These are phyloP conservation scores for Strix aluco DNA, from an alignment of 2,113 vertebrate species.

Conservation along the genomic window DNA sequence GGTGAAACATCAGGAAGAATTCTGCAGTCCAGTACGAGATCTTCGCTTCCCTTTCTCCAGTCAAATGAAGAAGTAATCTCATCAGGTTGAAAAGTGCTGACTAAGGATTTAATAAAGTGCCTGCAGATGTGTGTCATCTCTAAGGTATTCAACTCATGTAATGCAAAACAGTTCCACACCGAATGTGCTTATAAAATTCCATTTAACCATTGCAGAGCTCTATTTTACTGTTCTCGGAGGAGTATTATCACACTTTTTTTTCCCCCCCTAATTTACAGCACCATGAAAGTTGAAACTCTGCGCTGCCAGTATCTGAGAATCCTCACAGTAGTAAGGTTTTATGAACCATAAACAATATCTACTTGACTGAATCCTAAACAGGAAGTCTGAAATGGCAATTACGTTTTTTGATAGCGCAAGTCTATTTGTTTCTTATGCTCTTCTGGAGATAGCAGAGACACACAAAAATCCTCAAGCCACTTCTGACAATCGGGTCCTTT, in stretches of 20 bases:
- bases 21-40: conserved; percentile 79
- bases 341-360: conserved; percentile 79
- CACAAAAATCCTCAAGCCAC: neutral
- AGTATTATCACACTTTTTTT: conserved; percentile 65
- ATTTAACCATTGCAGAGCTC: conserved; percentile 81
- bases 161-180: conserved; percentile 88
- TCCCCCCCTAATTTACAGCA: conserved; percentile 71
- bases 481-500: conserved; percentile 9
- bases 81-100: conserved; percentile 91
- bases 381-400: conserved; percentile 64
- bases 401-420: neutral
- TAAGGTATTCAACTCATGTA: conserved; percentile 93
- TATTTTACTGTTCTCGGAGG: conserved; percentile 75
- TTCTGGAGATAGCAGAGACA: conserved; percentile 3
- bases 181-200: conserved; percentile 82
- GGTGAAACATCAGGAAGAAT: conserved; percentile 84
- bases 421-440: conserved; percentile 35
- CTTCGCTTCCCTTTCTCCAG: conserved; percentile 84
- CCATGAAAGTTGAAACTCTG: conserved; percentile 73
- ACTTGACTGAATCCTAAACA: conserved; percentile 73
- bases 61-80: conserved; percentile 94
- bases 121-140: conserved; percentile 93
- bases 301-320: conserved; percentile 67
- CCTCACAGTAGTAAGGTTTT: conserved; percentile 77
- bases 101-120: conserved; percentile 90